Base-by-base conservation (phyloP, 2,113 vertebrate genomes). In the Capreolus pygargus region DNA sequence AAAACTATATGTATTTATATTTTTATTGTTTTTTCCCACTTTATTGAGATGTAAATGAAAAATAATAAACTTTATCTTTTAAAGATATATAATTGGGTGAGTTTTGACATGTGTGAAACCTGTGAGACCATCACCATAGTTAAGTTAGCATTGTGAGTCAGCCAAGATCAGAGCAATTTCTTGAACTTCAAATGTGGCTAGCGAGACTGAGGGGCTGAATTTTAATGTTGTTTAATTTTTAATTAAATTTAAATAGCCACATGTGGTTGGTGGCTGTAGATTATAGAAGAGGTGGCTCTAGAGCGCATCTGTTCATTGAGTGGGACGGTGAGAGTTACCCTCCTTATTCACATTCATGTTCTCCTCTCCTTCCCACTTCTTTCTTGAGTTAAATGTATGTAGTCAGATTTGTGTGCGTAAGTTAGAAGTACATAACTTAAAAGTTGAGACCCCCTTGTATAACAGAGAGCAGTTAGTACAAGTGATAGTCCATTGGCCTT, bases 261-360 rank as follows among this genome's bases (percentile, higher is more conserved):
- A 0, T 28, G 81, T 47, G 67, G n/a, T 3, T 7, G 6, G 36
- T 19, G 39, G 64, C 27, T 25, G 21, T 64, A 25, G 7, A 61
- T n/a, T 67, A 5, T 11, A 5, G 30, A 10, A 6, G 6, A 28
- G 1, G 0, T 7, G 9, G 58, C 17, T 28, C 54, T 4, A 25
- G 70, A n/a, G 67, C 16, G 16, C 15, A 2, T 12, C 21, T 39
- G 86, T 14, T 7, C 55, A 0, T 1, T 4, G 36, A 12, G 27
- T 6, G 28, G 33, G 15, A 0, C 1, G 13, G 50, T 19, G 33
- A 39, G 36, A 4, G 55, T 70, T 9, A 2, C n/a, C 67, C 39
- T 81, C 39, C 19, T 14, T 7, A 1, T 12, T 45, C 17, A 43
- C 0, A 9, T 6, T 28, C 5, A 1, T 2, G 6, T 28, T 17